Conservation (phyloP, 2,113 vertebrate species). For the Emberiza fucata region DNA sequence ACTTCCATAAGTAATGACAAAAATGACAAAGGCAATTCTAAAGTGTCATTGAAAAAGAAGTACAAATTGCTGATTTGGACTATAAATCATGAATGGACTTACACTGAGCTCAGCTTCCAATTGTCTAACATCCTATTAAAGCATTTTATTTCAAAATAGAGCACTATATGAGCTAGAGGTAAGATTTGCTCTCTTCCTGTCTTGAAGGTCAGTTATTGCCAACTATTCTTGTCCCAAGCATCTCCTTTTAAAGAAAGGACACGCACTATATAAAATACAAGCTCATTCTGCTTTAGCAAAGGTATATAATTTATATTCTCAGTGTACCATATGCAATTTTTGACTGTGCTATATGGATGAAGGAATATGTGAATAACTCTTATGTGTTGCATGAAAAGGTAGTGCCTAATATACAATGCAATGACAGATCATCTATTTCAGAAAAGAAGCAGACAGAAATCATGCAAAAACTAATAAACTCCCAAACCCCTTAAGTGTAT, state of each 20-base stretch:
- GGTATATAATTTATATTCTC: neutral
- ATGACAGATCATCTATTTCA: neutral
- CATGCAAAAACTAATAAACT: neutral
- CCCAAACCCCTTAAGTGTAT: neutral
- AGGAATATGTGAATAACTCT: neutral
- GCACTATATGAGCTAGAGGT: neutral
- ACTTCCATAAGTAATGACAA: neutral
- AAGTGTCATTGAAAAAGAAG: neutral
- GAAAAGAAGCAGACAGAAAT: neutral
- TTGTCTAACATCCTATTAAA: neutral
- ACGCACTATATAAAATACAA: neutral
- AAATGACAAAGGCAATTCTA: neutral
- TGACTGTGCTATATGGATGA: neutral
- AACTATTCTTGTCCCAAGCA: neutral
- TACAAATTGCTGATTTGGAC: neutral
- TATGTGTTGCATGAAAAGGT: neutral
- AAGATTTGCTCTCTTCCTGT: neutral
- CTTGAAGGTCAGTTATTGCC: neutral
- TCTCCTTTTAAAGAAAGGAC: neutral
- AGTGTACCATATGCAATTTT: neutral
- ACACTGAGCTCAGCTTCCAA: neutral
- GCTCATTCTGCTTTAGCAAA: neutral
- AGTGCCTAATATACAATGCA: neutral
- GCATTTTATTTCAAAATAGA: neutral
- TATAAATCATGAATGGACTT: neutral